These are phyloP conservation scores for Oreamnos americanus DNA, from an alignment of 2,113 vertebrate species.

Conservation along the genomic window DNA sequence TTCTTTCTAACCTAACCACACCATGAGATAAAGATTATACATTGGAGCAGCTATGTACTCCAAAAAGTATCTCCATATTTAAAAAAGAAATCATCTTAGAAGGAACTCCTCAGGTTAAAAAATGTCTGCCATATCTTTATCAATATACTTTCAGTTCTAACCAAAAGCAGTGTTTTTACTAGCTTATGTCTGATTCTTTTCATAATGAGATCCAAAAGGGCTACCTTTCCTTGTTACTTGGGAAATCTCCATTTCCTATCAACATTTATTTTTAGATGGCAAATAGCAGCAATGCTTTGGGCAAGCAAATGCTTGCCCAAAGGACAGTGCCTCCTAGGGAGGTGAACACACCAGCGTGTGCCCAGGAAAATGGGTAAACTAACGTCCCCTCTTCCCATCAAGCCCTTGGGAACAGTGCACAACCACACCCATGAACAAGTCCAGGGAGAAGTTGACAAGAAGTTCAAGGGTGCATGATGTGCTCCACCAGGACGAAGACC, in stretches of 20 bases:
- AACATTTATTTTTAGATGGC: not conserved
- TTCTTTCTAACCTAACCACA: not conserved
- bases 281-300: not conserved
- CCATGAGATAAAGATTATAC: not conserved
- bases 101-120: not conserved
- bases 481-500: not conserved
- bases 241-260: constrained; percentile 13
- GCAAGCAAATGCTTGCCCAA: not conserved
- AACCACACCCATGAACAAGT: not conserved
- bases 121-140: not conserved
- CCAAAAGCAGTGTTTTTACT: not conserved
- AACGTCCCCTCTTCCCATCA: not conserved
- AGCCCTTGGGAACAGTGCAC: not conserved
- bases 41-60: not conserved
- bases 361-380: not conserved
- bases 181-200: not conserved
- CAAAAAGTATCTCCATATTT: not conserved
- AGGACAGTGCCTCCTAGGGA: not conserved
- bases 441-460: not conserved
- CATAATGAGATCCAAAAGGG: not conserved
- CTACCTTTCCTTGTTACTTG: not conserved
- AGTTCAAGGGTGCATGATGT: rapidly evolving
- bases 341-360: not conserved
- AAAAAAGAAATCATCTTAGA: not conserved
- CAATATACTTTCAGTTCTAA: not conserved